A percentile compares a stretch with the other conserved stretches of the same genome.
phyloP scores from a whole-genome alignment of 1,140 invertebrate genomes.

The Drosophila tsacasi region DNA sequence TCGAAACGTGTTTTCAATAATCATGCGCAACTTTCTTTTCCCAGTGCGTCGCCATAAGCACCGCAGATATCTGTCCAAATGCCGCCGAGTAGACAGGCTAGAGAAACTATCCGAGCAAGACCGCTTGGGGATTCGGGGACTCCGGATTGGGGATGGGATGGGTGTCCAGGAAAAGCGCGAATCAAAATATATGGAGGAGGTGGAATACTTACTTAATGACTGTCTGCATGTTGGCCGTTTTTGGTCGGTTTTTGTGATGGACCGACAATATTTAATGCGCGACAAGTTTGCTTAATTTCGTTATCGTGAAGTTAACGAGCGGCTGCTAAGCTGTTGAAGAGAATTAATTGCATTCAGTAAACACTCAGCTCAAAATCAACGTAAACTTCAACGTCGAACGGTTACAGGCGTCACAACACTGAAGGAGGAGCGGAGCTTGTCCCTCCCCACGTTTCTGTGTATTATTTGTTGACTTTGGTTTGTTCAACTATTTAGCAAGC shows the following conservation, averaged over 20 bases:
- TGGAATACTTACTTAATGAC: constrained; percentile 78
- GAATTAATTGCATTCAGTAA: constrained; percentile 65
- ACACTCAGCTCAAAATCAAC: constrained; percentile 30
- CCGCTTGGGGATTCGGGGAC: not conserved
- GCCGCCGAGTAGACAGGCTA: constrained; percentile 23
- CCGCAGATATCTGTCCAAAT: constrained; percentile 12
- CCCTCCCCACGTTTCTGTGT: not conserved
- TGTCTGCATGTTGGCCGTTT: constrained; percentile 72
- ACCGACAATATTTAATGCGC: constrained; percentile 47
- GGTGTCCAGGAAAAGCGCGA: constrained; percentile 16
- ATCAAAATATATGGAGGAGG: constrained; percentile 8
- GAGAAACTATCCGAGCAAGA: constrained; percentile 37
- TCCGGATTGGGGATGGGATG: not conserved
- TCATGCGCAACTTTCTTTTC: constrained; percentile 80
- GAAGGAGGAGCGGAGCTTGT: constrained; percentile 1
- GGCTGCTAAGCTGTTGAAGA: constrained; percentile 63
- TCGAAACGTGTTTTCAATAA: constrained; percentile 76
- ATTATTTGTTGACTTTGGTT: constrained; percentile 33
- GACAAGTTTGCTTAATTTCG: constrained; percentile 39
- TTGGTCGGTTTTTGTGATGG: not conserved
- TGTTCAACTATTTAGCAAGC: constrained; percentile 39
- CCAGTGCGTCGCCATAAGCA: constrained; percentile 34
- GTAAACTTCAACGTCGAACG: constrained; percentile 19
- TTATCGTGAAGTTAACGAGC: constrained; percentile 44
- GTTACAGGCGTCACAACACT: constrained; percentile 13